phyloP scores from a whole-genome alignment of 2,888 invertebrate species.

The Hesperia comma region DNA sequence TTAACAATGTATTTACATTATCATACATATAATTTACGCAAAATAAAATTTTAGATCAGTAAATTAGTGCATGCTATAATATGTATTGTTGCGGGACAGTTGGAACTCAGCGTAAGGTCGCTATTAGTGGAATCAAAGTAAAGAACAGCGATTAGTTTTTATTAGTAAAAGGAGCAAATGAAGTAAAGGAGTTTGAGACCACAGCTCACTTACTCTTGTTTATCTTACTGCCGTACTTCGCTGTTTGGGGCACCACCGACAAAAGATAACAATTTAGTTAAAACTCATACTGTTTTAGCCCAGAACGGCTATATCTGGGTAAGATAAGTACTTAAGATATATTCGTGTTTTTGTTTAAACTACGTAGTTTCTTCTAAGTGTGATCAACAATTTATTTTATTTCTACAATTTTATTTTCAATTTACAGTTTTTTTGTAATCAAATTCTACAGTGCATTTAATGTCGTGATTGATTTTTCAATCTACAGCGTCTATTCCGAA shows the following conservation, averaged over 20 bases:
- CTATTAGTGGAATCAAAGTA: slow-evolving; percentile 72
- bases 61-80: slow-evolving; percentile 58
- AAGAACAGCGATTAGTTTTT: slow-evolving; percentile 75
- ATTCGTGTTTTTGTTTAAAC: slow-evolving; percentile 3
- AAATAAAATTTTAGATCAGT: slow-evolving; percentile 25
- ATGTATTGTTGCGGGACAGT: slow-evolving; percentile 61
- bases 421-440: not conserved
- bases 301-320: not conserved
- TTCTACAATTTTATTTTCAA: not conserved
- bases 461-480: not conserved
- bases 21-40: slow-evolving; percentile 39
- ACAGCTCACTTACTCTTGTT: slow-evolving; percentile 83
- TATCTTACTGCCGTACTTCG: slow-evolving; percentile 76
- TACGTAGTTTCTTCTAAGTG: not conserved
- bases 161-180: slow-evolving; percentile 77
- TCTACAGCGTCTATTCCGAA: not conserved
- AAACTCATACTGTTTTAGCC: slow-evolving; percentile 44
- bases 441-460: slow-evolving; percentile 5
- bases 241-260: slow-evolving; percentile 84
- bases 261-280: slow-evolving; percentile 81
- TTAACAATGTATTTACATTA: slow-evolving; percentile 28
- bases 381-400: not conserved
- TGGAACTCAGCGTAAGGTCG: slow-evolving; percentile 64
- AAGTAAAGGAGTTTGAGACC: slow-evolving; percentile 79
- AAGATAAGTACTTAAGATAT: not conserved